Percentiles rank a stretch among this genome's conserved stretches.
Evolutionary conservation across 2,113 vertebrate species (phyloP).

Genomic region (Elanus axillaris): DNA sequence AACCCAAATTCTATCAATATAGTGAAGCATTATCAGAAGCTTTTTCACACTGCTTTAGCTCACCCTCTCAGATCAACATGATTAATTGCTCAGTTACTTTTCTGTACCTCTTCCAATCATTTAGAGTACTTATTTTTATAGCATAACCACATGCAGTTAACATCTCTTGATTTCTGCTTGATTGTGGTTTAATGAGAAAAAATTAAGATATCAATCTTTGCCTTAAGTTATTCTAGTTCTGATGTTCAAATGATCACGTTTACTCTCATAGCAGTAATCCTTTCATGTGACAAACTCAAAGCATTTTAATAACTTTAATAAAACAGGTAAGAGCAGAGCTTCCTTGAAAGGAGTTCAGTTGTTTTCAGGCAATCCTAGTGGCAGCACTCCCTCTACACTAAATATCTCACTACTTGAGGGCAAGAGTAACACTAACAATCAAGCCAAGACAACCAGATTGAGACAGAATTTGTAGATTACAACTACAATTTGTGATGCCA

Average conservation of each 20-base stretch:
- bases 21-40: neutral
- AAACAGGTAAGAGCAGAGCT: neutral
- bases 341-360: neutral
- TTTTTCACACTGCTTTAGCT: neutral
- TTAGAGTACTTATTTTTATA: constrained; percentile 27
- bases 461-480: neutral
- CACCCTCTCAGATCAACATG: constrained; percentile 2
- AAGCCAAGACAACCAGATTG: neutral
- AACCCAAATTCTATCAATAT: neutral
- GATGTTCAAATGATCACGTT: neutral
- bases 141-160: neutral
- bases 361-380: neutral
- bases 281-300: neutral
- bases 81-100: constrained; percentile 32
- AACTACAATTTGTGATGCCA: neutral
- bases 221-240: neutral
- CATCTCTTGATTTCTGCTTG: neutral
- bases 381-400: neutral
- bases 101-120: constrained; percentile 14
- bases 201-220: constrained; percentile 27
- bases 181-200: constrained; percentile 39
- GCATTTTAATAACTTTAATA: neutral
- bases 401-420: neutral
- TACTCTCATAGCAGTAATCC: neutral
- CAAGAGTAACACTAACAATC: neutral